Percentiles rank a stretch among this genome's conserved stretches.
phyloP scores from a whole-genome alignment of 1,140 invertebrate genomes.

The Drosophila truncata region DNA sequence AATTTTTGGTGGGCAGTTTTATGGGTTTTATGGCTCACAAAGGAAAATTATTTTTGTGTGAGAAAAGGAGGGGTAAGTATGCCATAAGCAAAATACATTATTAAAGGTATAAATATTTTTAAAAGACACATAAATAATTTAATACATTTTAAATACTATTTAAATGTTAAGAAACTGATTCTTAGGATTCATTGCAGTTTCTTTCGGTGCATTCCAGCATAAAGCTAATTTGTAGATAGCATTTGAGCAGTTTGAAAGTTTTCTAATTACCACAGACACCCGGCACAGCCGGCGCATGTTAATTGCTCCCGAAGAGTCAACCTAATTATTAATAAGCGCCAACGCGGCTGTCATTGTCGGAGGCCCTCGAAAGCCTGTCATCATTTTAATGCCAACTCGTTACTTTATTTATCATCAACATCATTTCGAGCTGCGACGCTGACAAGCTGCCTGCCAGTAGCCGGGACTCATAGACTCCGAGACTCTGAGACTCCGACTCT shows the following conservation, averaged over 20 bases:
- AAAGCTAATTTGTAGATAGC: slow-evolving; percentile 12
- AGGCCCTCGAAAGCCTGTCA: slow-evolving; percentile 61
- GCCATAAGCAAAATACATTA: not conserved
- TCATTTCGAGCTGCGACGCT: slow-evolving; percentile 70
- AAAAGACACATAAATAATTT: too few relatives aligned
- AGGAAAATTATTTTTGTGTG: slow-evolving; percentile 1
- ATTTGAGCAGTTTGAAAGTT: slow-evolving; percentile 61
- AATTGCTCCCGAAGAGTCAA: slow-evolving; percentile 56
- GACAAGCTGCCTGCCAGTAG: slow-evolving; percentile 75
- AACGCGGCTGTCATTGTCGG: slow-evolving; percentile 74
- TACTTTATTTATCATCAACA: slow-evolving; percentile 83
- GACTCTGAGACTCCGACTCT: not conserved
- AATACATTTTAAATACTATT: not conserved
- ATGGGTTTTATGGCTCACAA: slow-evolving; percentile 39
- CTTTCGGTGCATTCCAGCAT: slow-evolving; percentile 17
- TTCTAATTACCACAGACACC: slow-evolving; percentile 63
- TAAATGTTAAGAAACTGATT: not conserved
- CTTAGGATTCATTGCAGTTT: not conserved
- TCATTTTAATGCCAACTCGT: slow-evolving; percentile 83
- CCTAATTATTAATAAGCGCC: slow-evolving; percentile 82
- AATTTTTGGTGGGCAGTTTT: slow-evolving; percentile 49
- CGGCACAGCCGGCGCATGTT: slow-evolving; percentile 29
- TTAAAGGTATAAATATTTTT: too few relatives aligned
- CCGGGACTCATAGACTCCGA: slow-evolving; percentile 13
- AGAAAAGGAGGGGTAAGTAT: not conserved